Evolutionary conservation across 2,888 invertebrate species (phyloP).

Genomic region (Dyspetes luteomarginatus): DNA sequence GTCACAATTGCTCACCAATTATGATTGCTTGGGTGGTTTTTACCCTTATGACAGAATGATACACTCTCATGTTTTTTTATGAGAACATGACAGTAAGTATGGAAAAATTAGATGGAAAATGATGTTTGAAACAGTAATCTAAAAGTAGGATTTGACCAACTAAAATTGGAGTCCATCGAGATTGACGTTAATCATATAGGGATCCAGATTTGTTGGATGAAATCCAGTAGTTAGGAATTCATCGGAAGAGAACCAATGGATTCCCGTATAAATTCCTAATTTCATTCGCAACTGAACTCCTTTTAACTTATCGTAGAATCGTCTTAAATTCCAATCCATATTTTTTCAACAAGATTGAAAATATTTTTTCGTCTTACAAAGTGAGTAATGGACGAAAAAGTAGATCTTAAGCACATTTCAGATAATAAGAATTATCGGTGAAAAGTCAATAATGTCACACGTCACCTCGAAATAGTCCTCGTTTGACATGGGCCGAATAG

Average conservation of each 20-base stretch:
- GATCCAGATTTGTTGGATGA: not conserved
- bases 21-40: not conserved
- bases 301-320: too few relatives aligned
- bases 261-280: not conserved
- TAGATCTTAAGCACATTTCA: not conserved
- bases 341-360: not conserved
- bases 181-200: too few relatives aligned
- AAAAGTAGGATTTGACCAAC: too few relatives aligned
- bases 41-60: not conserved
- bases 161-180: too few relatives aligned
- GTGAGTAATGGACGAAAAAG: conserved; percentile 5
- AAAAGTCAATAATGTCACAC: conserved; percentile 52
- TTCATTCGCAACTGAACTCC: not conserved
- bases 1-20: not conserved
- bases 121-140: too few relatives aligned
- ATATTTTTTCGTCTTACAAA: too few relatives aligned
- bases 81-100: too few relatives aligned
- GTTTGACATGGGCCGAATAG: conserved; percentile 6
- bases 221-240: not conserved
- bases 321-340: too few relatives aligned
- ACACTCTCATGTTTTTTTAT: not conserved
- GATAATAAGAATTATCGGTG: conserved; percentile 42
- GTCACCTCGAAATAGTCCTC: not conserved
- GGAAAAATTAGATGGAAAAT: too few relatives aligned
- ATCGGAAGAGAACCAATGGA: not conserved